Conservation (phyloP, 1,140 invertebrate genomes). For the Drosophila pectinifera region DNA sequence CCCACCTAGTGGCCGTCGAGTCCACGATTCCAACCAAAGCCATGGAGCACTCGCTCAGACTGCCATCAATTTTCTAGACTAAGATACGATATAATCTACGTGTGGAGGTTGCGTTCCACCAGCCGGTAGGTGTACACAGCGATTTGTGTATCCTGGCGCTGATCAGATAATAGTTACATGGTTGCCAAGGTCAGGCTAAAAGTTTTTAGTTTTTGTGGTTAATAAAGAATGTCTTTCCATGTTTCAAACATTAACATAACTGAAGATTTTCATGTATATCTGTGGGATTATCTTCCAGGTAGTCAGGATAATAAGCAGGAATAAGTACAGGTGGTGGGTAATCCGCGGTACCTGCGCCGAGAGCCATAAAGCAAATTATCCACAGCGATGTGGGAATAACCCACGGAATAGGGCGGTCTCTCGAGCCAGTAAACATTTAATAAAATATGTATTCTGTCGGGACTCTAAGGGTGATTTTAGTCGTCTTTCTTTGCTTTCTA, state of each 20-base stretch:
- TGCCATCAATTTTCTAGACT: constrained; percentile 59
- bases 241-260: constrained; percentile 64
- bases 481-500: no score
- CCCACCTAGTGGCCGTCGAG: constrained; percentile 31
- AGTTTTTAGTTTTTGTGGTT: constrained; percentile 33
- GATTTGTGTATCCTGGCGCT: constrained; percentile 47
- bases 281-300: constrained; percentile 27
- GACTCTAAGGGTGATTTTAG: constrained; percentile 1
- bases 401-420: not conserved
- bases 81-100: constrained; percentile 41
- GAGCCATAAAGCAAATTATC: not conserved
- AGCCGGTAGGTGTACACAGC: constrained; percentile 41
- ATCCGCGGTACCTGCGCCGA: constrained; percentile 8
- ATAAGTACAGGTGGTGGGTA: not conserved
- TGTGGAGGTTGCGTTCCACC: constrained; percentile 8
- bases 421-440: not conserved
- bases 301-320: not conserved
- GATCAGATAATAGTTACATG: constrained; percentile 12
- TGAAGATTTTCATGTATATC: not conserved
- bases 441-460: not conserved
- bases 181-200: constrained; percentile 8
- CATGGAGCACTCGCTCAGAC: constrained; percentile 48
- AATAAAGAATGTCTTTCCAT: constrained; percentile 77
- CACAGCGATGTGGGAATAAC: not conserved
- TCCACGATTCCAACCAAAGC: constrained; percentile 46